Base-by-base conservation (phyloP, 2,888 invertebrate genomes). In the Sialis fuliginosa region DNA sequence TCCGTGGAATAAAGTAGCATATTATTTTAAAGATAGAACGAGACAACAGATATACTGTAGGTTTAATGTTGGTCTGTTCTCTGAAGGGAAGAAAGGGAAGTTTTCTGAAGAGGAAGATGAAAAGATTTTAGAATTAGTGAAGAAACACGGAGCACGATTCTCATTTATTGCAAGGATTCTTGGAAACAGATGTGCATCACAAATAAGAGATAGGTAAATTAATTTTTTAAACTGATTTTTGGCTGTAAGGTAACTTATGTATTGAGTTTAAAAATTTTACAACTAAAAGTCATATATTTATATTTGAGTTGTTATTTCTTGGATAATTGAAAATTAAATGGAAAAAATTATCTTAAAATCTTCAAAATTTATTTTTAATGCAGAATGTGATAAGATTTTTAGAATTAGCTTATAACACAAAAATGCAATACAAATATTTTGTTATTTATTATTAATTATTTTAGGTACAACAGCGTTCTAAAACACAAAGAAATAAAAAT, bases 1-100 rank as follows among this genome's bases (percentile, higher is more conserved):
- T 51, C 80, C 83, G 1, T 90, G 89, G 88, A 70, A 74, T 4
- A 75, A 74, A 57, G 75, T 87, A 6, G 68, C 74, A 1, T 68
- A 69, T 30, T 70, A 73, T 44, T 75, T 85, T 62, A 70, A 72
- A 7, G 70, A 73, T 49, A 69, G 79, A 51, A 74, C 75, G 0
- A 78, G 77, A 57, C 65, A 69, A 4, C 83, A 84, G 59, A 62
- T 82, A 8, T 81, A 82, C 54, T 71, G 74, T 48, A 62, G 69
- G 7, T 75, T 70, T 62, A 63, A 48, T 2, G 68, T 68, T 51
- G 63, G 62, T 48, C 53, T 68, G 6, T 67, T 69, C 42, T 63
- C 67, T 2, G 54, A 60, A n/a, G 56, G 68, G 30, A 70, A 68
- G 46, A 77, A 74, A 56, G 78, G 79, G 1, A 64, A 73, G 51